Evolutionary conservation across 2,797 vertebrate species (phyloP), one percentile per base, ranked within the genome.

Genomic region (Phrynocephalus guinanensis): DNA sequence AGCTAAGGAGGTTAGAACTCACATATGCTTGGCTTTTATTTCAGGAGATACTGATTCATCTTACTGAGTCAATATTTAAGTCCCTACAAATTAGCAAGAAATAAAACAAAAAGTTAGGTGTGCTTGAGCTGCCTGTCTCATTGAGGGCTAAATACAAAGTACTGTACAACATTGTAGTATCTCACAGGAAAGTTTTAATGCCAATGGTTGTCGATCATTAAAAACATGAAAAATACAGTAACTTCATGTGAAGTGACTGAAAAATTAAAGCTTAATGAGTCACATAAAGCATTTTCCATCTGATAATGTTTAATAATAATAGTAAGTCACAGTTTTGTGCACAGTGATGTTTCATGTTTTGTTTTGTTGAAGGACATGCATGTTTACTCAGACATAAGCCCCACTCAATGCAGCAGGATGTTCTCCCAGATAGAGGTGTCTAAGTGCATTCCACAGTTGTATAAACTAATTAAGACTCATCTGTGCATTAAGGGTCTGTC

Each of bases 131-230:
- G 22, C 24, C 33, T 26, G 75, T 38, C 22, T 38, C 22, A 71
- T 50, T 50, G n/a, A 30, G 50, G 33, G 9, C 11, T 26, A 75
- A 75, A 38, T 16, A 44, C 24, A 44, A 56, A 60, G 52, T 56
- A 33, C 33, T 33, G 33, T 33, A 56, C 9, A 26, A 24, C 52
- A 84, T 30, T 38, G 50, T 75, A 38, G 30, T 68, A 30, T 73
- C 60, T 28, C 30, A 20, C 20, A 73, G 50, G 70, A 38, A 84
- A 3, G 5, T 89, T 93, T 88, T 92, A 84, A 76, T 93, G 70
- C 91, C 91, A 92, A 76, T 86, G 76, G 56, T 78, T 86, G 60
- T 28, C 88, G 83, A 56, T 92, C 92, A 93, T 91, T 88, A 90
- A 91, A 94, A 76, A 67, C 92, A 93, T 90, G 86, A 44, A 84